Evolutionary conservation across 2,113 vertebrate species (phyloP).

Genomic region (Perognathus longimembris): DNA sequence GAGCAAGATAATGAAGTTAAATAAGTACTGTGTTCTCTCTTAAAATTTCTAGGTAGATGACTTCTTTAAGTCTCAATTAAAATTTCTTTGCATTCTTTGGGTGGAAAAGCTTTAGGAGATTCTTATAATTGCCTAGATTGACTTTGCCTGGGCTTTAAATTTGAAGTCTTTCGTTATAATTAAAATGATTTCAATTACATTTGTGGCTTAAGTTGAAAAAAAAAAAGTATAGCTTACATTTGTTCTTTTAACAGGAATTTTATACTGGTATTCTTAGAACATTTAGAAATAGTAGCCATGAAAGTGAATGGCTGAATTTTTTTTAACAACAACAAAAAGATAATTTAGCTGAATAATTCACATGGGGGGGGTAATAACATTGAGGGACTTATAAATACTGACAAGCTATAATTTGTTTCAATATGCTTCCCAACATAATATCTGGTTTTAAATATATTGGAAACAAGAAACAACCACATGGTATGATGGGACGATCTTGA

Average conservation of each 20-base stretch:
- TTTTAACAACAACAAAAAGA: not conserved
- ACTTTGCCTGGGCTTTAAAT: constrained; percentile 65
- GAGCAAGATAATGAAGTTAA: constrained; percentile 79
- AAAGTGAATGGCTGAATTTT: not conserved
- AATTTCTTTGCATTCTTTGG: constrained; percentile 74
- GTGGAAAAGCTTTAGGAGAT: constrained; percentile 60
- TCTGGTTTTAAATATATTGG: not conserved
- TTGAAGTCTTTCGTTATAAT: constrained; percentile 72
- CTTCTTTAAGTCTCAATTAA: constrained; percentile 76
- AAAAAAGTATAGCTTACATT: not conserved
- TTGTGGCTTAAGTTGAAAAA: not conserved
- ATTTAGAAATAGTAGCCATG: constrained; percentile 15
- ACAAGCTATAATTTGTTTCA: not conserved
- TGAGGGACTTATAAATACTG: not conserved
- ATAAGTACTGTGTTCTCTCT: constrained; percentile 62
- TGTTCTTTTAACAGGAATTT: constrained; percentile 16
- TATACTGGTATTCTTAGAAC: not conserved
- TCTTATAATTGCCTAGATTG: constrained; percentile 56
- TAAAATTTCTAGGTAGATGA: constrained; percentile 57
- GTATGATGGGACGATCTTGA: not conserved
- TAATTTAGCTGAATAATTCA: not conserved
- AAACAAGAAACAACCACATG: not conserved
- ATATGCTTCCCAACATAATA: constrained; percentile 19
- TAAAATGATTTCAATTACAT: constrained; percentile 66
- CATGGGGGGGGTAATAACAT: not conserved